Conservation (phyloP, 1,140 invertebrate genomes). For the Apis florea region DNA sequence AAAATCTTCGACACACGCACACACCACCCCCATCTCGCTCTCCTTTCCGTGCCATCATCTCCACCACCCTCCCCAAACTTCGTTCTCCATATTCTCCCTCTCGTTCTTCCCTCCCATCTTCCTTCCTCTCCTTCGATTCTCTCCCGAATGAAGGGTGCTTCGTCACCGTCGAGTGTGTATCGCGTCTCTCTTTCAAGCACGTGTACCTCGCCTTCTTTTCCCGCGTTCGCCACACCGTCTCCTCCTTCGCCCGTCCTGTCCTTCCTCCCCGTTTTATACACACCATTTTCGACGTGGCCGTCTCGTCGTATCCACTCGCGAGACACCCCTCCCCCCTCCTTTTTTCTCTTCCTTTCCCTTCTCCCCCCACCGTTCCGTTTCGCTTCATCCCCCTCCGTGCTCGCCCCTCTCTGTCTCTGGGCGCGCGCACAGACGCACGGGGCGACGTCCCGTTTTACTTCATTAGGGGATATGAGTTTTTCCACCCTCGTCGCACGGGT, state of each 20-base stretch:
- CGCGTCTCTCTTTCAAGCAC: conserved; percentile 44
- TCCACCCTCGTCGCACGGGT: conserved; percentile 58
- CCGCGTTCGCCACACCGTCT: neutral
- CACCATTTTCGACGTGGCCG: neutral
- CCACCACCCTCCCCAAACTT: conserved; percentile 5
- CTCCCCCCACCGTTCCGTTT: neutral
- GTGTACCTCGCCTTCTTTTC: conserved; percentile 27
- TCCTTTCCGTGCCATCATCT: conserved; percentile 26
- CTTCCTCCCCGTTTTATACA: neutral
- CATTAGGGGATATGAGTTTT: conserved; percentile 72
- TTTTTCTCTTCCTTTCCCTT: neutral
- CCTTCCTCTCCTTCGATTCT: conserved; percentile 15
- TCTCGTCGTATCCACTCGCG: neutral
- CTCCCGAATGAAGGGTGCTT: conserved; percentile 37
- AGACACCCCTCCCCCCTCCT: neutral
- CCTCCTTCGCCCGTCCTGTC: neutral
- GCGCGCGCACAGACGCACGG: neutral
- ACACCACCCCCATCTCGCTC: conserved; percentile 3
- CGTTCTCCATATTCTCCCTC: conserved; percentile 25
- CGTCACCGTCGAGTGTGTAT: conserved; percentile 48
- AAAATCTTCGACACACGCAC: conserved; percentile 12
- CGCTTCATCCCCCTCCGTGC: no score
- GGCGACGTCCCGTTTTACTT: conserved; percentile 66
- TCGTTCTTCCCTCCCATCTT: neutral
- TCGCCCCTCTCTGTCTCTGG: neutral